Conservation (phyloP, 2,113 vertebrate genomes). For the Bubo blakistoni region DNA sequence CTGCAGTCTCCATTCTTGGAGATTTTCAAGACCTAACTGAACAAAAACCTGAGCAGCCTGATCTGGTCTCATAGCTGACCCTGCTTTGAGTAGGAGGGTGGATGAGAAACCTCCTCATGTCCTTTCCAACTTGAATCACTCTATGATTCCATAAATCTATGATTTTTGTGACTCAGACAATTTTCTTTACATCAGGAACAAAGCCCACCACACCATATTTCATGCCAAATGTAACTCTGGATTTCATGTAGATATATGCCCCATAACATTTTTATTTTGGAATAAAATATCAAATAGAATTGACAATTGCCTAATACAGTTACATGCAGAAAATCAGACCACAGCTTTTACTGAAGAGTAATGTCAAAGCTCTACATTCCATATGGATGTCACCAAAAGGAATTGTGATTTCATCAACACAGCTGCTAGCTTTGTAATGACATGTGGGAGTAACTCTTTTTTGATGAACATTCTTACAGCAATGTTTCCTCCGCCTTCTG, state of each 20-base stretch:
- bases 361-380: constrained; percentile 41
- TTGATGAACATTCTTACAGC: background rate
- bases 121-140: background rate
- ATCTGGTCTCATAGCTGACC: background rate
- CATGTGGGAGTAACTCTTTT: constrained; percentile 54
- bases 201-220: background rate
- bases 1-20: background rate
- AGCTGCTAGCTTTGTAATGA: constrained; percentile 37
- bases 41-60: background rate
- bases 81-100: background rate
- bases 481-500: background rate
- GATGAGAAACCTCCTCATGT: background rate
- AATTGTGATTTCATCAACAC: constrained; percentile 32
- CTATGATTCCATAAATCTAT: background rate
- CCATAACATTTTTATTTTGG: background rate
- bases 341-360: constrained; percentile 15
- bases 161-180: background rate
- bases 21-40: background rate
- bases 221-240: background rate
- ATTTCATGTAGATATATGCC: background rate
- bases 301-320: background rate
- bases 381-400: constrained; percentile 33
- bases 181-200: constrained; percentile 12
- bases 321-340: background rate
- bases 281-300: background rate